Percentiles rank a stretch among this genome's conserved stretches.
phyloP scores from a whole-genome alignment of 2,888 invertebrate genomes.

The Argyra leucocephala region DNA sequence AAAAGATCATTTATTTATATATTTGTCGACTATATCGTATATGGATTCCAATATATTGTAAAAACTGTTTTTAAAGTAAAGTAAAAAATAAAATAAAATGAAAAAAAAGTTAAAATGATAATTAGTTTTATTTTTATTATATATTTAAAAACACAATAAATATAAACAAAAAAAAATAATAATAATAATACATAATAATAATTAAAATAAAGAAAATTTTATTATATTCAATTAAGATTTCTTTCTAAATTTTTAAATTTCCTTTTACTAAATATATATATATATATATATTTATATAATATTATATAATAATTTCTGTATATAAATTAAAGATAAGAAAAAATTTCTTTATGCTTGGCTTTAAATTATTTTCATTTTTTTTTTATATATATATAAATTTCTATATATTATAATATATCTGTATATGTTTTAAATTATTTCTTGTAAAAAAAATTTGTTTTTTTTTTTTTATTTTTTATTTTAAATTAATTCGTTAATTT shows the following conservation, averaged over 20 bases:
- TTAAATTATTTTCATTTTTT: neutral
- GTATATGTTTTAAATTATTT: neutral
- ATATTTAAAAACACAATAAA: slow-evolving; percentile 6
- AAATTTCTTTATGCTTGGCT: slow-evolving; percentile 1
- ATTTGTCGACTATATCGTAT: too few relatives aligned
- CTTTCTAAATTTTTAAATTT: too few relatives aligned
- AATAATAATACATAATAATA: neutral
- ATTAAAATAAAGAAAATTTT: neutral
- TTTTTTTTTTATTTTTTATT: neutral
- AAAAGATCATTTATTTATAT: too few relatives aligned
- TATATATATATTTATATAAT: neutral
- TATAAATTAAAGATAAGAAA: neutral
- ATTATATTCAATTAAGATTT: neutral
- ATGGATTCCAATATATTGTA: too few relatives aligned
- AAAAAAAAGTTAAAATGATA: neutral
- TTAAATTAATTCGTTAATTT: slow-evolving; percentile 2
- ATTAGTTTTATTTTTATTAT: neutral
- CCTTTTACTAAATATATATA: too few relatives aligned
- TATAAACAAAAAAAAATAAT: neutral
- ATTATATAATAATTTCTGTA: neutral
- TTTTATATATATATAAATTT: neutral
- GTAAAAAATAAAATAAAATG: neutral
- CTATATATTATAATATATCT: slow-evolving; percentile 2
- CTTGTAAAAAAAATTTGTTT: neutral
- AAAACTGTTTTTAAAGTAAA: too few relatives aligned